Percentiles rank a stretch among this genome's conserved stretches.
These are phyloP conservation scores for Empis livida DNA, from an alignment of 2,888 invertebrate species.

Conservation along the genomic window DNA sequence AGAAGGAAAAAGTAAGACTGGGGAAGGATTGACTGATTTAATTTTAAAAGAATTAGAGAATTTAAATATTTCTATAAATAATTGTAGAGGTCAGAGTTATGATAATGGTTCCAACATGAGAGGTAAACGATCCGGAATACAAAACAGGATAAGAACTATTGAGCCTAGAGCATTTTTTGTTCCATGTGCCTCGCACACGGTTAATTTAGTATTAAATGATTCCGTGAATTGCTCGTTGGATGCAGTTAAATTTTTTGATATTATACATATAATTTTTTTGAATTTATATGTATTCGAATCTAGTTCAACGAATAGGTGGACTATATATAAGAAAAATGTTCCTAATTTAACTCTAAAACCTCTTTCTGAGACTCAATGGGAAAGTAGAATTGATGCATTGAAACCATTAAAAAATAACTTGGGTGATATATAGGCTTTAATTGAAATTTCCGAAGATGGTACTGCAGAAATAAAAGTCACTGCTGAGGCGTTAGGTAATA, in stretches of 20 bases:
- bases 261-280: too few species aligned
- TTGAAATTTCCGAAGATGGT: slow-evolving; percentile 2
- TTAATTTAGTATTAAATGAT: slow-evolving; percentile 7
- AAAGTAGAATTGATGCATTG: slow-evolving; percentile 4
- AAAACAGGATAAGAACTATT: slow-evolving; percentile 4
- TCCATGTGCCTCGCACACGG: slow-evolving; percentile 5
- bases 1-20: background rate
- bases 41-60: slow-evolving; percentile 5
- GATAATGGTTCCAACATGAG: slow-evolving; percentile 6
- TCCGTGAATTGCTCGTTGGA: slow-evolving; percentile 4
- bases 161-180: slow-evolving; percentile 7
- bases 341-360: slow-evolving; percentile 1
- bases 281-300: background rate
- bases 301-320: background rate
- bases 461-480: background rate
- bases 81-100: slow-evolving; percentile 6
- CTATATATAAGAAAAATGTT: slow-evolving; percentile 1
- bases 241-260: slow-evolving; percentile 6
- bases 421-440: slow-evolving; percentile 2
- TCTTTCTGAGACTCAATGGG: slow-evolving; percentile 1
- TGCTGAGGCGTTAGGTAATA: slow-evolving; percentile 3
- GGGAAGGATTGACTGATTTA: slow-evolving; percentile 1
- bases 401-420: slow-evolving; percentile 1
- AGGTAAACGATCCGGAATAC: slow-evolving; percentile 6
- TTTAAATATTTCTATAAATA: slow-evolving; percentile 3